Conservation (phyloP, 2,113 vertebrate genomes). For the Saimiri boliviensis region DNA sequence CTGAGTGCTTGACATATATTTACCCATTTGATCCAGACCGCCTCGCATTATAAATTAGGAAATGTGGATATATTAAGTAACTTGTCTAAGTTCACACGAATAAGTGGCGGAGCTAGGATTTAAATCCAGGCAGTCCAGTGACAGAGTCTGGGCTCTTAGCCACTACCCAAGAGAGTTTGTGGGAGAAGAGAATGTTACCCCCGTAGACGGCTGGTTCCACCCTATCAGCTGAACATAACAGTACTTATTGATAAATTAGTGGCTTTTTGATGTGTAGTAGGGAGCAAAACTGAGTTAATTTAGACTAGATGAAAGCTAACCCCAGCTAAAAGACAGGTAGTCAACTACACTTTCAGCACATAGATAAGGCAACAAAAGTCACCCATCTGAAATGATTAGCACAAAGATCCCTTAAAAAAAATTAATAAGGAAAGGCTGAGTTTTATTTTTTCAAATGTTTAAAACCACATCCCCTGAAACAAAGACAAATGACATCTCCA, state of each 20-base stretch:
- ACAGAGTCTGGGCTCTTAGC: neutral
- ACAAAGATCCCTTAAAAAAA: constrained; percentile 19
- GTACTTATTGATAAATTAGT: neutral
- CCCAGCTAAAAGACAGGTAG: neutral
- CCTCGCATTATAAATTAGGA: neutral
- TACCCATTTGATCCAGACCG: neutral
- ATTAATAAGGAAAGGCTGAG: neutral
- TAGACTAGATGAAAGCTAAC: neutral
- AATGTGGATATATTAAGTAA: neutral
- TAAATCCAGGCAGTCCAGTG: neutral
- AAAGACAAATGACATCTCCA: constrained; percentile 59
- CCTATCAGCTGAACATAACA: neutral
- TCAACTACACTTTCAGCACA: neutral
- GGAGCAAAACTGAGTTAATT: neutral
- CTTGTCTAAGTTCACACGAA: neutral
- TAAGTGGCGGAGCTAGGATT: neutral
- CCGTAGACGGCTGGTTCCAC: neutral
- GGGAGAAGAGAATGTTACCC: neutral
- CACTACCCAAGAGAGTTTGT: neutral
- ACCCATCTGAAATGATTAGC: neutral
- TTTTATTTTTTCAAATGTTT: constrained; percentile 39
- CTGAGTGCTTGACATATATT: neutral
- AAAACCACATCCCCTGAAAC: constrained; percentile 31
- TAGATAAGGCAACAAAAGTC: neutral
- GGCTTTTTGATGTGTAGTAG: neutral